Percentiles rank a stretch among this genome's conserved stretches.
Conservation (phyloP, 2,113 vertebrate species). For the Solea solea region DNA sequence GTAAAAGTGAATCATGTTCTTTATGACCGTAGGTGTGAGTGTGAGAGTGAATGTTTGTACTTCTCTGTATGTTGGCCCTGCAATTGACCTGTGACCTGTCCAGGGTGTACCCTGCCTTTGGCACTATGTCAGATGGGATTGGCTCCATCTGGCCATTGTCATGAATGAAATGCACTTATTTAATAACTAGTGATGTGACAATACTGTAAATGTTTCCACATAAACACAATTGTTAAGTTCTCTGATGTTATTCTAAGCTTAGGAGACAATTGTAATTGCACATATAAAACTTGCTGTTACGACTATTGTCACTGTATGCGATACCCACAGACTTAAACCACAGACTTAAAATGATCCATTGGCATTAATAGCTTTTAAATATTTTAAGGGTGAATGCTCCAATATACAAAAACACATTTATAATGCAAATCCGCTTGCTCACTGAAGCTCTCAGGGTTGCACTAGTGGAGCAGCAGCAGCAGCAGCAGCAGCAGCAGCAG, state of each 20-base stretch:
- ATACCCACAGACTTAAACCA: not conserved
- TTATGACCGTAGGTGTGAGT: too few species aligned
- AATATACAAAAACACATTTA: conserved; percentile 1
- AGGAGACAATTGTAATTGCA: not conserved
- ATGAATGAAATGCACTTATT: conserved; percentile 81
- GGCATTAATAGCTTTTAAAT: too few species aligned
- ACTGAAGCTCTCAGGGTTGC: conserved; percentile 28
- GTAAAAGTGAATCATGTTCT: not conserved
- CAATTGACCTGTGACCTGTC: too few species aligned
- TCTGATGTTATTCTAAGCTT: not conserved
- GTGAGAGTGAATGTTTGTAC: too few species aligned
- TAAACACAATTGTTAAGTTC: conserved; percentile 8
- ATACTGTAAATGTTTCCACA: not conserved
- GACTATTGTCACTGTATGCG: not conserved
- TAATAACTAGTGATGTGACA: conserved; percentile 47
- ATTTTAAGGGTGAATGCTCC: not conserved
- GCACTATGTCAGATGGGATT: too few species aligned
- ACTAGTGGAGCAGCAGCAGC: conserved; percentile 21
- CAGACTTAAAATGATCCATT: not conserved
- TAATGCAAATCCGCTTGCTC: conserved; percentile 7
- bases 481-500: conserved; percentile 17
- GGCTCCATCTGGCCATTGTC: conserved; percentile 50
- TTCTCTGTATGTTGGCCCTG: too few species aligned
- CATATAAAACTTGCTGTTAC: not conserved
- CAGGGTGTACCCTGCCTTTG: too few species aligned